Base-by-base conservation (phyloP, 2,888 invertebrate species). In the Octonoba sinensis region DNA sequence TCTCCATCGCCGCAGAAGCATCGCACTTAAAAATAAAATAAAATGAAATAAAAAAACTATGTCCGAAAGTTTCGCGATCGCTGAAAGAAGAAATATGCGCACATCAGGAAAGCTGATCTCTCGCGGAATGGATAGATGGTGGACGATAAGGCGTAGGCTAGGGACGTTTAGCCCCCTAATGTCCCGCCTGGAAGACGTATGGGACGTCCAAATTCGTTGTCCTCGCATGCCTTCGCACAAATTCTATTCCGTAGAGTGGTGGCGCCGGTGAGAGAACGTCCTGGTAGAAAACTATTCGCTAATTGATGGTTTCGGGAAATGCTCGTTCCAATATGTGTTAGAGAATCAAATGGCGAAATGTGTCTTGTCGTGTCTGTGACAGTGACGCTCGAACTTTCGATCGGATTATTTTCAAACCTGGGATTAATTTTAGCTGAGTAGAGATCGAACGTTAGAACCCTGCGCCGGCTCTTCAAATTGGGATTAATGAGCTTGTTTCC, bases 11-110 rank as follows among this genome's bases (percentile, higher is more conserved):
- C 57, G 70, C 60, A 64, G 65, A 36, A 36, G 36, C 36, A 36
- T 36, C 51, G 73, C 82, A 82, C 82, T 82, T 82, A 82, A 82
- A 81, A 82, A 82, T 75, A 82, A 82, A 75, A 47, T 65, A 22
- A 13, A 22, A 47, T 15, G 20, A 47, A 67, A 49, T 3, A 57
- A 20, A 20, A 20, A 57, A 36, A 60, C 36, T 36, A 36, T 36
- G 77, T 77, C 77, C 77, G 70, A 70, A 77, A 70, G 64, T 67
- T 79, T 79, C 51, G 11, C 11, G 49, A 24, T 44, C 16, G 49
- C 66, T 66, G 69, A 57, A 69, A 46, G 64, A 81, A 81, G 81
- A 81, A 81, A 81, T 81, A 81, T 81, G 81, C 81, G 81, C 74
- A 62, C 81, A 73, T 81, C 81, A 62, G 57, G 36, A 71, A 65